A percentile compares a stretch with the other conserved stretches of the same genome.
Conservation (phyloP, 2,888 invertebrate species). For the Pimpla rufipes region DNA sequence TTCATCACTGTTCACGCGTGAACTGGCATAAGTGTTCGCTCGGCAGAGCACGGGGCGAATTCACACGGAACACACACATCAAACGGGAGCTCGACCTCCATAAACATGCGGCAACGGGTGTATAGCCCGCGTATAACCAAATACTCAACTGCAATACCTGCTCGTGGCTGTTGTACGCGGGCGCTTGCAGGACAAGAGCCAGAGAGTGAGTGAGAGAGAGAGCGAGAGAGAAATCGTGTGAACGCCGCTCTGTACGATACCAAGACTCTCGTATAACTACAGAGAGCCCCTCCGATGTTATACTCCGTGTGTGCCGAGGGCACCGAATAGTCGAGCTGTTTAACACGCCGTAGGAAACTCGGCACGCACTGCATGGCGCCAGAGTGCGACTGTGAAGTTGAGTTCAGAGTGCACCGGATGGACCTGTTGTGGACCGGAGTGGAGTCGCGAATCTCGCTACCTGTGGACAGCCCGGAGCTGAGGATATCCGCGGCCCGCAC, state of each 20-base stretch:
- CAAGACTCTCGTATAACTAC: conserved; percentile 24
- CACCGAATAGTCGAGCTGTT: conserved; percentile 34
- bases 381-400: neutral
- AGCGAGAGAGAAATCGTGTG: conserved; percentile 8
- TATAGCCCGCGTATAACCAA: conserved; percentile 15
- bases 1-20: conserved; percentile 73
- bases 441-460: neutral
- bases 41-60: conserved; percentile 57
- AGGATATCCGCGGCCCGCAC: too few species aligned
- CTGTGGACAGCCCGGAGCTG: neutral
- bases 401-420: conserved; percentile 1
- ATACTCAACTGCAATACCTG: neutral
- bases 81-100: conserved; percentile 11
- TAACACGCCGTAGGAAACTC: conserved; percentile 3
- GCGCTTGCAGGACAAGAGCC: neutral
- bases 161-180: neutral
- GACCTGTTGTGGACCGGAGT: neutral
- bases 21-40: conserved; percentile 69
- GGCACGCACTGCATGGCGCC: neutral
- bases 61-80: conserved; percentile 34
- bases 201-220: conserved; percentile 6
- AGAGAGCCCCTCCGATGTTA: neutral
- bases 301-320: conserved; percentile 10
- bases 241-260: conserved; percentile 7
- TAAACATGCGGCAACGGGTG: conserved; percentile 8